Base-by-base conservation (phyloP, 1,140 invertebrate species). In the Pseudomyrmex dendroicus region DNA sequence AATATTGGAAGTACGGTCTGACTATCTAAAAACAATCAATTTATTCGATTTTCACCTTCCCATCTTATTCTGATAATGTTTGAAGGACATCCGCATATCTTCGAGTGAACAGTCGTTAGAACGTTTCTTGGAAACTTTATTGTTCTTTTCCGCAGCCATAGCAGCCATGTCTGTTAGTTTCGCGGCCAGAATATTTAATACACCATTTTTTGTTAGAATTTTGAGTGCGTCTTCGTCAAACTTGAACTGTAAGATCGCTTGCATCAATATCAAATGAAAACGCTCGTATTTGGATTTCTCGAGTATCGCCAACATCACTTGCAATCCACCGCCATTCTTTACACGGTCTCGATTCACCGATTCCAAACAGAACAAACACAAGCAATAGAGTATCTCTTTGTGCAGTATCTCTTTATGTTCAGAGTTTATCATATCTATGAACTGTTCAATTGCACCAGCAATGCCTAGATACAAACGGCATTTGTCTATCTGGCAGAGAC, bases 351-450 rank as follows among this genome's bases (percentile, higher is more conserved):
- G 91, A 85, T 93, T 93, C 0, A 94, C 84, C 7, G 93, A 90
- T 82, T 94, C 94, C 7, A 91, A 85, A 83, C 90, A 93, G 57
- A 94, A 92, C 2, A 93, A 70, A 70, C 91, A 93, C 9, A 94
- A 62, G 76, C 78, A 90, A 7, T 50, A 22, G 17, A 94, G 54
- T 15, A 87, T 84, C 70, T 94, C 86, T 44, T 82, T 76, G 15
- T 57, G 87, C 0, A 91, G 2, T 25, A 25, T 25, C 25, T 25
- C 25, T 2, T 25, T 44, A 1, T 78, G 22, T 1, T 86, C 77
- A 7, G 76, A 82, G 1, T 84, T 89, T 2, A 92, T 84, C 15
- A 91, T 64, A 20, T 52, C 17, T 20, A 94, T 83, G 2, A 92
- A 54, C 52, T 57, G 82, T 72, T 92, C 90, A 8, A 93, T 73